phyloP scores from a whole-genome alignment of 2,113 vertebrate species.

The Leptocoma aspasia region DNA sequence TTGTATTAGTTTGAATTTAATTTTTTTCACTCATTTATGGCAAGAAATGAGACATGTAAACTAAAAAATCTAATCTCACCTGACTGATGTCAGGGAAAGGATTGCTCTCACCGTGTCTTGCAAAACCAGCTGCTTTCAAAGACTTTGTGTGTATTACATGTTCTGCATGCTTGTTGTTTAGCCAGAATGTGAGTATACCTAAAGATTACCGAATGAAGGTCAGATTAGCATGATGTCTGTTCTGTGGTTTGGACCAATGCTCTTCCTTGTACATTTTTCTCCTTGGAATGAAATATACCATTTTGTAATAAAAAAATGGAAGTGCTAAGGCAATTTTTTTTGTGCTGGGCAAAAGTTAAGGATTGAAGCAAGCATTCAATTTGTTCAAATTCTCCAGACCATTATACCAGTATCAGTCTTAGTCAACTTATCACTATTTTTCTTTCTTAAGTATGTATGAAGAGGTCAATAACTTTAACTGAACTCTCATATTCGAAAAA shows the following conservation, averaged over 20 bases:
- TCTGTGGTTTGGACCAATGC: neutral
- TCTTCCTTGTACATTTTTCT: neutral
- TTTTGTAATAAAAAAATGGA: neutral
- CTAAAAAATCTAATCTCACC: neutral
- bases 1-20: neutral
- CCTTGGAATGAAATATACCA: neutral
- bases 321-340: neutral
- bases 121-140: neutral
- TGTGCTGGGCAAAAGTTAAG: neutral
- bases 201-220: neutral
- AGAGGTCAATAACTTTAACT: neutral
- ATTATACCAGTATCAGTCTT: neutral
- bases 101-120: neutral
- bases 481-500: neutral
- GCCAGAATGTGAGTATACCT: neutral
- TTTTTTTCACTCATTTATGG: neutral
- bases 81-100: neutral
- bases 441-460: neutral
- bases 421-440: neutral
- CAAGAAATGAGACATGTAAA: neutral
- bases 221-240: neutral
- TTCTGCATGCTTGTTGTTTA: neutral
- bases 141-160: neutral
- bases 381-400: neutral
- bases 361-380: neutral